These are phyloP conservation scores for Thyatira batis DNA, from an alignment of 2,888 invertebrate species.

Conservation along the genomic window DNA sequence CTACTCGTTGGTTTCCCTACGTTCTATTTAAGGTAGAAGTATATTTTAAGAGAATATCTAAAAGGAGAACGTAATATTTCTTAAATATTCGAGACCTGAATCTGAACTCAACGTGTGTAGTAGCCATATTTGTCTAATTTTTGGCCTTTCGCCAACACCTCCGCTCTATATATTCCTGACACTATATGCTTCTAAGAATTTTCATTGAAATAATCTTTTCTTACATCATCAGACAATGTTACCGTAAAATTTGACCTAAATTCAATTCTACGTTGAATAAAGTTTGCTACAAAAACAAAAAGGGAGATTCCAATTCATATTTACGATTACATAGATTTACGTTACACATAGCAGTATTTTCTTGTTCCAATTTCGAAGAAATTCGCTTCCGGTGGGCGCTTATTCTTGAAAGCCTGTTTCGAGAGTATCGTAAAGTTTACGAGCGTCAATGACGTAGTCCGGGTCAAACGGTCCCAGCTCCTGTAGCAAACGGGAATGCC, in stretches of 20 bases:
- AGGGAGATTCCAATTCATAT: slow-evolving; percentile 39
- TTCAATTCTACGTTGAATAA: slow-evolving; percentile 17
- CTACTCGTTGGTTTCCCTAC: too few relatives aligned
- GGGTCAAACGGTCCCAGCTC: slow-evolving; percentile 42
- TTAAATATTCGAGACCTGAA: neutral
- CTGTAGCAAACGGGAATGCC: slow-evolving; percentile 41
- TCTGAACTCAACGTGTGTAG: slow-evolving; percentile 1
- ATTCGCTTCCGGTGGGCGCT: slow-evolving; percentile 31
- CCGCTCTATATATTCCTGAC: neutral
- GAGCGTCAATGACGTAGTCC: slow-evolving; percentile 41
- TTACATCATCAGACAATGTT: neutral
- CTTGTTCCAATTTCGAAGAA: slow-evolving; percentile 14
- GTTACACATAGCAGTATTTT: slow-evolving; percentile 47
- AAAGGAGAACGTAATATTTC: neutral
- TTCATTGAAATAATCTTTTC: neutral
- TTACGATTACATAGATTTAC: slow-evolving; percentile 43
- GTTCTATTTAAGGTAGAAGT: neutral
- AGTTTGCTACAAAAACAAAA: slow-evolving; percentile 38
- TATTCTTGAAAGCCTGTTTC: slow-evolving; percentile 44
- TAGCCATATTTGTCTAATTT: slow-evolving; percentile 3
- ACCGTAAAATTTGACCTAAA: slow-evolving; percentile 8
- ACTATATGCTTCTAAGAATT: neutral
- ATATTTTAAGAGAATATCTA: neutral
- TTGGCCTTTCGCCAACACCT: slow-evolving; percentile 3
- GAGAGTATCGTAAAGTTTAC: slow-evolving; percentile 56